A percentile compares a stretch with the other conserved stretches of the same genome.
Conservation (phyloP, 2,888 invertebrate species). For the Chydorus sphaericus region DNA sequence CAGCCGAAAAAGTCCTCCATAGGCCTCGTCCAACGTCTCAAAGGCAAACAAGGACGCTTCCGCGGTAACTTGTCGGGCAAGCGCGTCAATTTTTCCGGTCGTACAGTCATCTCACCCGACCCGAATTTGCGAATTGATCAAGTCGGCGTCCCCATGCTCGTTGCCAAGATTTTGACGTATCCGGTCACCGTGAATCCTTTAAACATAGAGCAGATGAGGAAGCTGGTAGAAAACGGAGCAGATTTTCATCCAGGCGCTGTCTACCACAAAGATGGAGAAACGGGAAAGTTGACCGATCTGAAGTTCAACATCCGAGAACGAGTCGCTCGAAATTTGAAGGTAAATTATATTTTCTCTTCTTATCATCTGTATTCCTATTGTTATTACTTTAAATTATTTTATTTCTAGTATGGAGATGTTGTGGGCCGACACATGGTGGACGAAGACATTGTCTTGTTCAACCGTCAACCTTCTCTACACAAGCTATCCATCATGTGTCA, state of each 20-base stretch:
- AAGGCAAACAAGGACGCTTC: constrained; percentile 97
- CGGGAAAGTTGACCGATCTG: constrained; percentile 66
- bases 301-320: constrained; percentile 84
- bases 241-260: constrained; percentile 93
- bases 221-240: constrained; percentile 77
- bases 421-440: constrained; percentile 89
- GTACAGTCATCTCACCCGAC: constrained; percentile 98
- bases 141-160: constrained; percentile 90
- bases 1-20: constrained; percentile 74
- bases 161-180: constrained; percentile 90
- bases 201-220: constrained; percentile 65
- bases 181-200: constrained; percentile 81
- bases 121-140: constrained; percentile 90
- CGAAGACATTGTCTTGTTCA: constrained; percentile 94
- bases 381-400: not conserved
- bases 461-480: constrained; percentile 95
- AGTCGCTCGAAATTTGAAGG: constrained; percentile 75
- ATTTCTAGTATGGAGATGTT: constrained; percentile 63
- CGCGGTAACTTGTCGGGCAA: constrained; percentile 95
- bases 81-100: constrained; percentile 90
- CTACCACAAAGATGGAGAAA: constrained; percentile 74
- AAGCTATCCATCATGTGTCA: constrained; percentile 98
- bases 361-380: no score
- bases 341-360: no score
- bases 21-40: constrained; percentile 82